Conservation (phyloP, 2,888 invertebrate species). For the Dicyrtomina minuta region DNA sequence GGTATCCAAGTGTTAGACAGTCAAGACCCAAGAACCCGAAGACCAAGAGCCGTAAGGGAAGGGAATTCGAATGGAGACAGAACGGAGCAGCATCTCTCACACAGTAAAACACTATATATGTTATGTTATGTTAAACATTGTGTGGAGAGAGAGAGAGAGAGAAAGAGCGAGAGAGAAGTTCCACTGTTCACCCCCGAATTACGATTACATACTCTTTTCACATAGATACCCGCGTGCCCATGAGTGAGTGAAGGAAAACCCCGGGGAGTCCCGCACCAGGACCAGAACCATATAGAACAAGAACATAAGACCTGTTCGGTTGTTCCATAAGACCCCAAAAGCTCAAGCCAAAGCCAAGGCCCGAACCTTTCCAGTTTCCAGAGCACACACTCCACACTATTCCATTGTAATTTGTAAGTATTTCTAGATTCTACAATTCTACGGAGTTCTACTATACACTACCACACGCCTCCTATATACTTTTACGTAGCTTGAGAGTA, state of each 20-base stretch:
- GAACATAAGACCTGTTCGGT: no score
- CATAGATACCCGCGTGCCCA: slow-evolving; percentile 15
- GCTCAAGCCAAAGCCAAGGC: no score
- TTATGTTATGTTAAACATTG: not conserved
- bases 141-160: no score
- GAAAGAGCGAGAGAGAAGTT: slow-evolving; percentile 19
- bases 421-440: no score
- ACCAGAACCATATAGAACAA: slow-evolving; percentile 46
- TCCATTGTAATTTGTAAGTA: no score
- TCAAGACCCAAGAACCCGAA: slow-evolving; percentile 13
- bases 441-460: no score
- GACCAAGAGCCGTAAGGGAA: not conserved
- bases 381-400: no score
- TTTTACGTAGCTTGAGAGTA: no score
- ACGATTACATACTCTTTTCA: slow-evolving; percentile 4
- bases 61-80: not conserved
- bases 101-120: not conserved
- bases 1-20: slow-evolving; percentile 22
- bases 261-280: slow-evolving; percentile 49
- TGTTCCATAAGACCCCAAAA: no score
- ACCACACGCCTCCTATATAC: no score
- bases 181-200: slow-evolving; percentile 52
- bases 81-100: slow-evolving; percentile 3
- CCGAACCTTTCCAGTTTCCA: no score
- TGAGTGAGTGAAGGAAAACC: slow-evolving; percentile 46